These are phyloP conservation scores for Gobio gobio DNA, from an alignment of 2,113 vertebrate species.

Conservation along the genomic window DNA sequence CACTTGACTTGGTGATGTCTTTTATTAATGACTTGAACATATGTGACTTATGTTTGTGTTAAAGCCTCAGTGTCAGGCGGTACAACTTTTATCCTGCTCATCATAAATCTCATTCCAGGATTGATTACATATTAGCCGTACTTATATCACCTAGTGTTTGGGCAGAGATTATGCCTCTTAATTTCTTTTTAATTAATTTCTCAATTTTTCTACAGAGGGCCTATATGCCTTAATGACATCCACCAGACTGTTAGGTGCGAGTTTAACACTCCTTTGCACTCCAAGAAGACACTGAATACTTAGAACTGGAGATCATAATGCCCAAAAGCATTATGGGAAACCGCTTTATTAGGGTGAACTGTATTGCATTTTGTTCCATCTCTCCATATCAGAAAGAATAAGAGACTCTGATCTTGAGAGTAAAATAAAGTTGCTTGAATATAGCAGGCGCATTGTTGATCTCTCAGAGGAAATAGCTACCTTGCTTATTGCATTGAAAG, in stretches of 20 bases:
- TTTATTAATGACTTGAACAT: constrained; percentile 1
- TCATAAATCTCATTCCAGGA: constrained; percentile 14
- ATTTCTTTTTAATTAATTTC: background rate
- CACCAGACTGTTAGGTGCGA: background rate
- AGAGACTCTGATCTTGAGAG: constrained; percentile 7
- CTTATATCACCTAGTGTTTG: background rate
- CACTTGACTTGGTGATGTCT: background rate
- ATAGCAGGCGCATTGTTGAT: background rate
- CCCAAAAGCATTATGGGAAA: background rate
- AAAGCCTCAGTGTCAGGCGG: background rate
- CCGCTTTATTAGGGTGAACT: background rate
- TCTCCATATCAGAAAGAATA: constrained; percentile 18
- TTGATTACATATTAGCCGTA: background rate
- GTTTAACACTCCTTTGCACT: background rate
- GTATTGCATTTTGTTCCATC: constrained; percentile 14
- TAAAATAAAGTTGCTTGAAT: constrained; percentile 29
- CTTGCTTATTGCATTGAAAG: constrained; percentile 23
- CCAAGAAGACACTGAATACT: background rate
- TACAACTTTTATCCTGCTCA: background rate
- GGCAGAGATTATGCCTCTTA: background rate
- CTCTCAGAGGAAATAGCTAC: constrained; percentile 23
- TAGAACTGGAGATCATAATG: background rate
- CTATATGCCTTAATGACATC: background rate
- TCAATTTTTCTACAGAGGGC: no score
- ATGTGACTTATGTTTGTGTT: background rate